These are phyloP conservation scores for Phorcus lineatus DNA, from an alignment of 2,888 invertebrate genomes.

Conservation along the genomic window DNA sequence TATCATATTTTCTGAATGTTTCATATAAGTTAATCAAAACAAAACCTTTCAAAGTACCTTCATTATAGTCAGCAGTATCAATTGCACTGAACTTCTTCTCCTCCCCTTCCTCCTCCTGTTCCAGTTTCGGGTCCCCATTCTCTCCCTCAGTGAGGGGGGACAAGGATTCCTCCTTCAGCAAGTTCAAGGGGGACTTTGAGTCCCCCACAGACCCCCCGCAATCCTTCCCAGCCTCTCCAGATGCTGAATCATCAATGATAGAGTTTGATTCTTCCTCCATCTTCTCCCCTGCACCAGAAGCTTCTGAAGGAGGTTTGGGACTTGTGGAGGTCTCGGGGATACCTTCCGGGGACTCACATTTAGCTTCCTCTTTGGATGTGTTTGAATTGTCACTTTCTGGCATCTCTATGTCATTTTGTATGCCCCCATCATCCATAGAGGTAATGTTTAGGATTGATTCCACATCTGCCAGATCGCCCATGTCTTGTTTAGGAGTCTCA, in stretches of 20 bases:
- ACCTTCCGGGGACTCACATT: neutral
- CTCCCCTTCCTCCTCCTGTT: neutral
- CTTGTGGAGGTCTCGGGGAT: neutral
- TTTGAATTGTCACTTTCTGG: conserved; percentile 3
- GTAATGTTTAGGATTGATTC: conserved; percentile 23
- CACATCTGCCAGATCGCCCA: neutral
- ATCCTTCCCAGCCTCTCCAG: neutral
- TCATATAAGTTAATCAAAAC: neutral
- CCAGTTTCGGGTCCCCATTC: no score
- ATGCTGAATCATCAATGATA: neutral
- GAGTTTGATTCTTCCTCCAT: conserved; percentile 5
- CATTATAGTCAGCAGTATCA: conserved; percentile 33
- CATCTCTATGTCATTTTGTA: conserved; percentile 10
- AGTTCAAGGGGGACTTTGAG: no score
- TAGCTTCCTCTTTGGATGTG: neutral
- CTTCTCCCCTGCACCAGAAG: neutral
- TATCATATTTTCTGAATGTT: no score
- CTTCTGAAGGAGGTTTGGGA: neutral
- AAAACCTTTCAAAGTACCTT: neutral
- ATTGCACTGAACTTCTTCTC: conserved; percentile 8
- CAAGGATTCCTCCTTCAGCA: no score
- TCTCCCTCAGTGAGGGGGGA: no score
- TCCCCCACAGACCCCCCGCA: neutral
- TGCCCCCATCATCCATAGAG: neutral
- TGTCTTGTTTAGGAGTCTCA: conserved; percentile 16